These are phyloP conservation scores for Lepidochrysops patricia DNA, from an alignment of 2,888 invertebrate species.

Conservation along the genomic window DNA sequence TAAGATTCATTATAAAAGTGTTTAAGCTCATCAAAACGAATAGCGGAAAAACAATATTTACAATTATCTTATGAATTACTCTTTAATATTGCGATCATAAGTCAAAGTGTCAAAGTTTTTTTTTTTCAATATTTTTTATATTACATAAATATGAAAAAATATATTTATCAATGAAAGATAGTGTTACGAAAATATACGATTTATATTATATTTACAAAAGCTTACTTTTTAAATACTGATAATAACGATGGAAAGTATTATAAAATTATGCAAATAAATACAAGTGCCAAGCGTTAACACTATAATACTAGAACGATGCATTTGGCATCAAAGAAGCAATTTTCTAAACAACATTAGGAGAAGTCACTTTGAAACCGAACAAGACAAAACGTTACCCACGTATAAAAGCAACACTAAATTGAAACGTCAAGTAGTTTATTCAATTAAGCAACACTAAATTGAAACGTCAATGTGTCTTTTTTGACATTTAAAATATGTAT, in stretches of 20 bases:
- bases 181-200: slow-evolving; percentile 59
- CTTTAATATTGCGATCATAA: slow-evolving; percentile 64
- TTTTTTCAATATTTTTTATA: slow-evolving; percentile 26
- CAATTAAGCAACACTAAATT: too few relatives aligned
- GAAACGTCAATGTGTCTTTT: too few relatives aligned
- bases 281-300: slow-evolving; percentile 16
- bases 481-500: too few relatives aligned
- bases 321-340: slow-evolving; percentile 11
- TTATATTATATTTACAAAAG: slow-evolving; percentile 55
- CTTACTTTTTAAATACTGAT: slow-evolving; percentile 54
- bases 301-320: slow-evolving; percentile 22
- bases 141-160: slow-evolving; percentile 56
- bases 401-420: too few relatives aligned
- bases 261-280: slow-evolving; percentile 20
- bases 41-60: slow-evolving; percentile 39
- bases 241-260: slow-evolving; percentile 22
- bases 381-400: too few relatives aligned
- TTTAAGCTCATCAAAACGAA: slow-evolving; percentile 38
- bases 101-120: slow-evolving; percentile 41
- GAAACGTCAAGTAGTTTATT: too few relatives aligned
- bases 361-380: too few relatives aligned
- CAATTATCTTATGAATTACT: slow-evolving; percentile 39
- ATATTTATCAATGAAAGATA: slow-evolving; percentile 49
- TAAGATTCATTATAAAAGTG: slow-evolving; percentile 30
- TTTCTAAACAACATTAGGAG: slow-evolving; percentile 7